phyloP scores from a whole-genome alignment of 2,797 vertebrate species.

The Manis pentadactyla region DNA sequence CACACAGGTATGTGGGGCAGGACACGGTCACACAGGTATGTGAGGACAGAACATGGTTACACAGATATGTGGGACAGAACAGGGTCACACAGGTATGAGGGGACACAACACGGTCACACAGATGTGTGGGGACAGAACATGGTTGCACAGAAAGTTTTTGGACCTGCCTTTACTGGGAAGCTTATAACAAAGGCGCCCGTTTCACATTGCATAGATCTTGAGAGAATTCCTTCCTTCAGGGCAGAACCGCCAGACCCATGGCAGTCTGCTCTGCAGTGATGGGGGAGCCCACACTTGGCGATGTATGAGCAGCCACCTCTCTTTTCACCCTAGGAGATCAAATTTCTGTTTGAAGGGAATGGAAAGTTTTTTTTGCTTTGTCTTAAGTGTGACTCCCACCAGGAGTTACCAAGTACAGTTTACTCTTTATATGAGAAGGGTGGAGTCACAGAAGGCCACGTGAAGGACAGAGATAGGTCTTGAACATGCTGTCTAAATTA shows the following conservation, averaged over 20 bases:
- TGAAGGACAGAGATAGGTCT: neutral
- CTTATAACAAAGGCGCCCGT: neutral
- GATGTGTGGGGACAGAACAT: too few species aligned
- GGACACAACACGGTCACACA: too few species aligned
- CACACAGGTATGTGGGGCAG: neutral
- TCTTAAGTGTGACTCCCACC: neutral
- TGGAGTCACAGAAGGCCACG: neutral
- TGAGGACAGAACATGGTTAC: too few species aligned
- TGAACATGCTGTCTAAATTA: neutral
- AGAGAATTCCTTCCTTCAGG: neutral
- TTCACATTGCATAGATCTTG: neutral
- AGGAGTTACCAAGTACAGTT: neutral
- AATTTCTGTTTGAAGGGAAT: slow-evolving; percentile 28
- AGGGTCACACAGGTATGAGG: too few species aligned
- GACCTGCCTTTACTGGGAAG: neutral
- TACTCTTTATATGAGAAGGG: neutral
- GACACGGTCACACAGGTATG: too few species aligned
- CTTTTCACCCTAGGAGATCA: neutral
- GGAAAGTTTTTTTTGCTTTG: slow-evolving; percentile 36
- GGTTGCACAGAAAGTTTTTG: too few species aligned
- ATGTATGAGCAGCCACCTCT: neutral
- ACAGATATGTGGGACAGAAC: too few species aligned
- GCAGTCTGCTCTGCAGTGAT: neutral
- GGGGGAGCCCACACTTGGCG: neutral
- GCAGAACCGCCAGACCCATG: neutral